These are phyloP conservation scores for Centropus unirufus DNA, from an alignment of 2,113 vertebrate species.

Conservation along the genomic window DNA sequence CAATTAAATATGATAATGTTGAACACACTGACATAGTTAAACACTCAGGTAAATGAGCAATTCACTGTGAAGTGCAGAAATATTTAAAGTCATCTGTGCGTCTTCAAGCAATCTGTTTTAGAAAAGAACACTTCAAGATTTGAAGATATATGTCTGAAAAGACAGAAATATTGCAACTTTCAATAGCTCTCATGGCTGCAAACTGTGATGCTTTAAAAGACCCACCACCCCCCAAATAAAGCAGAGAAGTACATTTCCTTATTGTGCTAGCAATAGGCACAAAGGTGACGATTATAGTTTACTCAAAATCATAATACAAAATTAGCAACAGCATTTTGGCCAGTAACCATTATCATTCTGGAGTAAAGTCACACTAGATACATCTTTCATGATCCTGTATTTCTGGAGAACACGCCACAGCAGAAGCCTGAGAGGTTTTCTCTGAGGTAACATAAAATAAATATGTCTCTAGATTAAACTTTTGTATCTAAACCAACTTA, in stretches of 20 bases:
- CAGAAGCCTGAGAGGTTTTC: not conserved
- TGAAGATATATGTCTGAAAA: not conserved
- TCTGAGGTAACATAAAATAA: not conserved
- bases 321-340: not conserved
- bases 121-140: slow-evolving; percentile 67
- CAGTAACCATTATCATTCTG: not conserved
- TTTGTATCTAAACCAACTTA: not conserved
- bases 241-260: not conserved
- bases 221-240: not conserved
- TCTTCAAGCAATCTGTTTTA: slow-evolving; percentile 75
- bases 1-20: slow-evolving; percentile 86
- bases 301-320: not conserved
- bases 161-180: not conserved
- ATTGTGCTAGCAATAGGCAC: not conserved
- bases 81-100: slow-evolving; percentile 76
- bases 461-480: not conserved
- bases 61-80: slow-evolving; percentile 81
- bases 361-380: not conserved
- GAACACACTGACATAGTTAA: slow-evolving; percentile 79
- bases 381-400: not conserved
- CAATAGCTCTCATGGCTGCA: not conserved
- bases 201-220: not conserved
- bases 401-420: not conserved
- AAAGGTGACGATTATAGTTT: not conserved
- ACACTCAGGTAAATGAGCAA: slow-evolving; percentile 85